These are phyloP conservation scores for Abramis brama DNA, from an alignment of 2,113 vertebrate species.

Conservation along the genomic window DNA sequence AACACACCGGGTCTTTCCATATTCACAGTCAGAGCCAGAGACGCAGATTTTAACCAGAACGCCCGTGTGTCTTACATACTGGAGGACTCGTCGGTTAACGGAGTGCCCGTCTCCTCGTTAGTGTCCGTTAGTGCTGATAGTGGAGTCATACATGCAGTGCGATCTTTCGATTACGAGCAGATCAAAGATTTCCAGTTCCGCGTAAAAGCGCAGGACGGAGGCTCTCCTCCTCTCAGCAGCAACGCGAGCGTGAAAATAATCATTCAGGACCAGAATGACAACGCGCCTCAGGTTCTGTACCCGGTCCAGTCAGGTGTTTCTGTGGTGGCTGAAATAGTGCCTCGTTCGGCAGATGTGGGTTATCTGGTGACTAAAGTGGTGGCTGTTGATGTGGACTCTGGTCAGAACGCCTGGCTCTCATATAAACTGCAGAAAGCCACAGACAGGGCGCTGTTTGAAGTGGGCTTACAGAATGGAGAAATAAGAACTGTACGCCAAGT, in stretches of 20 bases:
- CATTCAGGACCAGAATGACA: too few relatives aligned
- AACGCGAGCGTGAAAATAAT: conserved; percentile 52
- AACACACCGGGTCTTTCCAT: conserved; percentile 51
- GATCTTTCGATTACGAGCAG: conserved; percentile 65
- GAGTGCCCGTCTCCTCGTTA: conserved; percentile 45
- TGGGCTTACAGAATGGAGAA: conserved; percentile 58
- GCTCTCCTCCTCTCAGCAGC: conserved; percentile 67
- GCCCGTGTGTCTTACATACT: conserved; percentile 46
- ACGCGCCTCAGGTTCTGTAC: too few relatives aligned
- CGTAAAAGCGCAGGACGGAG: conserved; percentile 70
- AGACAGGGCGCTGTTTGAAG: conserved; percentile 57
- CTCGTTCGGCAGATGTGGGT: too few relatives aligned
- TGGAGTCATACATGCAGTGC: conserved; percentile 46
- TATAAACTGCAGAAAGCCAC: conserved; percentile 61
- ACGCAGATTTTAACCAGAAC: conserved; percentile 51
- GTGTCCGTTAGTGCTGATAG: conserved; percentile 53
- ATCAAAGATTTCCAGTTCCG: conserved; percentile 67
- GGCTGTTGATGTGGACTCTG: too few relatives aligned
- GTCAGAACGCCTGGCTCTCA: conserved; percentile 50
- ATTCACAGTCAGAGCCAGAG: conserved; percentile 53
- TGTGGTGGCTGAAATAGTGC: too few relatives aligned
- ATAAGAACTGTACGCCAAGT: conserved; percentile 54
- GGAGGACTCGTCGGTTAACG: conserved; percentile 31
- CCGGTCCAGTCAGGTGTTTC: too few relatives aligned
- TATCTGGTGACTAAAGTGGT: too few relatives aligned